Evolutionary conservation across 2,888 invertebrate genomes (phyloP).

Genomic region (Megamerina dolium): DNA sequence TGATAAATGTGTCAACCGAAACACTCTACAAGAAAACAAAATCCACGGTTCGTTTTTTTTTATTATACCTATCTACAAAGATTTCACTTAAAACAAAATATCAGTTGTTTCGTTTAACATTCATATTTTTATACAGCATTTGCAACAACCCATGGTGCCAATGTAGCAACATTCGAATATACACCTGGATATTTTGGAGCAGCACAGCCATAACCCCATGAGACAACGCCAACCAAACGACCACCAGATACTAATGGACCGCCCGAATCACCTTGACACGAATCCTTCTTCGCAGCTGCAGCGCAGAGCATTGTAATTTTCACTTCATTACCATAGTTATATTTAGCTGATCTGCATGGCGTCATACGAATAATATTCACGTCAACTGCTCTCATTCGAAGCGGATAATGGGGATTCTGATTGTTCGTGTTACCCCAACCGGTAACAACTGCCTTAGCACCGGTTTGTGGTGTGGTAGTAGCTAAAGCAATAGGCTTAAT

Average conservation of each 20-base stretch:
- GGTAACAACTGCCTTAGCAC: conserved; percentile 22
- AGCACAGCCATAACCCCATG: conserved; percentile 32
- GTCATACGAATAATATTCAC: conserved; percentile 45
- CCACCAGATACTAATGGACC: conserved; percentile 29
- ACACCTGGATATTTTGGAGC: conserved; percentile 27
- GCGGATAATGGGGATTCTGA: conserved; percentile 24
- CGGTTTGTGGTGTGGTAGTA: conserved; percentile 25
- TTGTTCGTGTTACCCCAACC: conserved; percentile 31
- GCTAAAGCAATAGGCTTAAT: conserved; percentile 50
- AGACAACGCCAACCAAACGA: conserved; percentile 28
- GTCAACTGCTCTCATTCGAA: conserved; percentile 50
- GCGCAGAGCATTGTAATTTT: conserved; percentile 27
- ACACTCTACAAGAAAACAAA: no score
- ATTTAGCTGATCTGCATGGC: conserved; percentile 45
- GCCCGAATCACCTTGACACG: conserved; percentile 34
- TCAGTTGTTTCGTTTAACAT: no score
- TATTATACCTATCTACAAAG: no score
- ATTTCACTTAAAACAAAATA: no score
- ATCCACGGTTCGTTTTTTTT: no score
- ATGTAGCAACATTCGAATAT: conserved; percentile 25
- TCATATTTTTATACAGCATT: conserved; percentile 1
- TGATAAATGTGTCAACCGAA: no score
- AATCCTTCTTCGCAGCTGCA: conserved; percentile 21
- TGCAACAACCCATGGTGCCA: conserved; percentile 20
- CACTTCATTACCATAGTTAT: conserved; percentile 31